Evolutionary conservation across 1,140 invertebrate species (phyloP), one percentile per base, ranked within the genome.

Genomic region (Anoplolepis gracilipes): DNA sequence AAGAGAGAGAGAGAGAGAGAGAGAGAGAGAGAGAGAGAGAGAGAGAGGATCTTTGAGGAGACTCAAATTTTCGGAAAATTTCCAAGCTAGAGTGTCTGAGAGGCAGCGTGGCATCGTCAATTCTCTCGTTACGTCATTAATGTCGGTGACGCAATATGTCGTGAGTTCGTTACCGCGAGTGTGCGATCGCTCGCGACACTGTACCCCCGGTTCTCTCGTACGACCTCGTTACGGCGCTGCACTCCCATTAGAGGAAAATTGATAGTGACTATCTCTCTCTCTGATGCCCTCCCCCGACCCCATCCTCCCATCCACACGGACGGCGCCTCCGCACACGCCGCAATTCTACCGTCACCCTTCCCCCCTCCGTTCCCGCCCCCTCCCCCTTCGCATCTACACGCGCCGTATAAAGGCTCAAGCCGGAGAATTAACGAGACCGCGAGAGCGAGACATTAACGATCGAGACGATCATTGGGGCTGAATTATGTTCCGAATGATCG

Each of bases 221-320:
- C 62, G 89, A 92, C 89, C 90, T 93, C 88, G 92, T 93, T 93
- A 93, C 87, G 87, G 67, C 88, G 89, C 85, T 86, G 89, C 86
- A 87, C 89, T 90, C 88, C 87, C 90, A 92, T 93, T 93, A 93
- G 91, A 90, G 86, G 91, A 92, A 92, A 94, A 93, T 93, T 94
- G 91, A 93, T 93, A 92, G 93, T 73, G 90, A 91, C 90, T 91
- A 86, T 89, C 86, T 88, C 79, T 72, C 87, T 86, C 81, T 55
- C 64, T 22, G 33, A 22, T 22, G 11, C 75, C 61, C 30, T 25
- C 13, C 46, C 42, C 42, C 11, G 10, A 0, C 36, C 39, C 28
- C 61, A 25, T 10, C 30, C n/a, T 11, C 30, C 36, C 25, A 57
- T 30, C 25, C 69, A 42, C 70, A 73, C 28, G 53, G 36, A 65